Conservation (phyloP, 2,113 vertebrate genomes). For the Plectropomus leopardus region DNA sequence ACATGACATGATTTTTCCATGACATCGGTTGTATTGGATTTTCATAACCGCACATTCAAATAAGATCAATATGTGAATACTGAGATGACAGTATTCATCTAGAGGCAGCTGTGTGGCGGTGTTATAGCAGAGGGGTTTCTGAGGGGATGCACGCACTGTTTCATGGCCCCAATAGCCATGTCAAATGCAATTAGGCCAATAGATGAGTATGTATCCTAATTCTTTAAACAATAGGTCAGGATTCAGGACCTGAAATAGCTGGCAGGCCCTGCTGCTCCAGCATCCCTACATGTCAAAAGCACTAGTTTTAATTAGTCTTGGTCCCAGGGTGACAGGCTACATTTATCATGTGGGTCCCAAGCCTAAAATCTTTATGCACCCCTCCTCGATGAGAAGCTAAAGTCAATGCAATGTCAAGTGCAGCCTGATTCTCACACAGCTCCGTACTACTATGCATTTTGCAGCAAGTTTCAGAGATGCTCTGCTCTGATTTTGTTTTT, state of each 20-base stretch:
- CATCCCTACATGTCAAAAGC: conserved; percentile 58
- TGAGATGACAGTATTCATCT: conserved; percentile 17
- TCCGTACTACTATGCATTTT: background rate
- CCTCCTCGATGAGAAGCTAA: conserved; percentile 38
- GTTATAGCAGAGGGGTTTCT: background rate
- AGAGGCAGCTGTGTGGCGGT: conserved; percentile 8
- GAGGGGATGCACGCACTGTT: background rate
- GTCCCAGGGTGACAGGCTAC: conserved; percentile 65
- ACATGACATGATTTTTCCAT: conserved; percentile 55
- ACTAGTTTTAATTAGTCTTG: conserved; percentile 71
- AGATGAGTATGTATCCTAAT: conserved; percentile 28
- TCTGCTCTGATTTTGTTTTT: background rate
- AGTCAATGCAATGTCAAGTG: conserved; percentile 61
- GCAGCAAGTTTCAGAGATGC: background rate
- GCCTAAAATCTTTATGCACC: conserved; percentile 46
- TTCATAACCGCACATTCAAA: conserved; percentile 41
- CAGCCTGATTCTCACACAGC: conserved; percentile 24
- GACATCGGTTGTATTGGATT: conserved; percentile 46
- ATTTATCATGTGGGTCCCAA: conserved; percentile 64
- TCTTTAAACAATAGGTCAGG: conserved; percentile 42
- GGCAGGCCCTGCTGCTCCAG: conserved; percentile 45
- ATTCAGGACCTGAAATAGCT: conserved; percentile 64
- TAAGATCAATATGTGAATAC: conserved; percentile 42
- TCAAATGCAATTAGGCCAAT: conserved; percentile 41
- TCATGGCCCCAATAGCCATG: conserved; percentile 1